Evolutionary conservation across 2,113 vertebrate species (phyloP).

Genomic region (Genyomyrus donnyi): DNA sequence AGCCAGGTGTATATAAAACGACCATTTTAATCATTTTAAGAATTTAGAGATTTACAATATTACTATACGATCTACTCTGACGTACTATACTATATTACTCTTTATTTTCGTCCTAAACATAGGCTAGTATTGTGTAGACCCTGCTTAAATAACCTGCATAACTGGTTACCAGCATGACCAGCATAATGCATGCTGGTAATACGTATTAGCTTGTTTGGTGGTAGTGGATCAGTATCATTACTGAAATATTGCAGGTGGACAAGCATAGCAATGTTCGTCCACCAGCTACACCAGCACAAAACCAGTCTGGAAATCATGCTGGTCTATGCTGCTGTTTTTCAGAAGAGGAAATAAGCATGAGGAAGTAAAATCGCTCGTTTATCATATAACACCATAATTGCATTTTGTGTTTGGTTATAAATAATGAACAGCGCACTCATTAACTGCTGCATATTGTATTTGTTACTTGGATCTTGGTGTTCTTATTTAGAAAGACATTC

Average conservation of each 20-base stretch:
- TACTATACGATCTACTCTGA: not conserved
- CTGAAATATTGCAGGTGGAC: not conserved
- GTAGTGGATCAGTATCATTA: not conserved
- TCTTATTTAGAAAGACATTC: not conserved
- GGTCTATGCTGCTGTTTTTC: not conserved
- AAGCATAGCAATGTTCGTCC: not conserved
- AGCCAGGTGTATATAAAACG: not conserved
- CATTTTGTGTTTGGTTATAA: not conserved
- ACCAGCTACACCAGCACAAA: not conserved
- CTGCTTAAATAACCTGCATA: not conserved
- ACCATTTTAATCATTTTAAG: not conserved
- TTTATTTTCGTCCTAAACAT: not conserved
- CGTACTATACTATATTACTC: not conserved
- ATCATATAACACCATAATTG: not conserved
- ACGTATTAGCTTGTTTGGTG: not conserved
- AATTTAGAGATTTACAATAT: not conserved
- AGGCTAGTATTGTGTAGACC: not conserved
- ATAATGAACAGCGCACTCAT: not conserved
- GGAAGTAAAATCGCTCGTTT: not conserved
- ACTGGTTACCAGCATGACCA: not conserved
- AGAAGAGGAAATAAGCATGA: not conserved
- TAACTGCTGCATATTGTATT: not conserved
- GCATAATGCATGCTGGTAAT: not conserved
- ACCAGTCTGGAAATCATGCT: not conserved
- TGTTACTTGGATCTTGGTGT: not conserved